Evolutionary conservation across 2,797 vertebrate genomes (phyloP), one percentile per base, ranked within the genome.

Genomic region (Lateolabrax maculatus): DNA sequence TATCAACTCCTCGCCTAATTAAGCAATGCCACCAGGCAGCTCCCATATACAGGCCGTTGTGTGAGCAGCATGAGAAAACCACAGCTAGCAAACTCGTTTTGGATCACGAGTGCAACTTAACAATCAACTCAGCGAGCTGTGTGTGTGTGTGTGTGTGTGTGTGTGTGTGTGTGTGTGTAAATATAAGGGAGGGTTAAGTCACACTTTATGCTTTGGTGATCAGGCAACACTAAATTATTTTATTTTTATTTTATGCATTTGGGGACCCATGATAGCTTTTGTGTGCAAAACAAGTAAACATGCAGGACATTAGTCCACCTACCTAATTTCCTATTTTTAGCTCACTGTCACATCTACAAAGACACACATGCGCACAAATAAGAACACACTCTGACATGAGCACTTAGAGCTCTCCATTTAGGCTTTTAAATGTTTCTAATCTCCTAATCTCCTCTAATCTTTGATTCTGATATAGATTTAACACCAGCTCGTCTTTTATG

Each of bases 1-100:
- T 98, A 98, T 99, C 98, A 98, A 97, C 96, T 97, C 94, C 95
- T 97, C 94, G 97, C 97, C 97, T 98, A 98, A 99, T 98, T 99
- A 98, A 97, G 97, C 97, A 98, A 97, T 96, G 96, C 93, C 96
- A 94, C 95, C 96, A 96, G 97, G 97, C 96, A 97, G 97, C 96
- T 97, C 97, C 96, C 96, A 95, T 93, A 95, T 95, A 95, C 95
- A 79, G 93, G 86, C 95, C 94, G 96, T 98, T 98, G 97, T 94
- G 94, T 96, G 82, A 90, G 91, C 93, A 94, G 93, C 96, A 96
- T 97, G 97, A 98, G 97, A 99, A 99, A 97, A 96, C 95, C 94
- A 69, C 86, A 95, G 94, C 96, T 96, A 96, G 96, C 97, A 98
- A 97, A 97, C 96, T 96, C 94, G 89, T 93, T 98, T 97, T 97